phyloP scores from a whole-genome alignment of 2,113 vertebrate species.

The Tamias sibiricus region DNA sequence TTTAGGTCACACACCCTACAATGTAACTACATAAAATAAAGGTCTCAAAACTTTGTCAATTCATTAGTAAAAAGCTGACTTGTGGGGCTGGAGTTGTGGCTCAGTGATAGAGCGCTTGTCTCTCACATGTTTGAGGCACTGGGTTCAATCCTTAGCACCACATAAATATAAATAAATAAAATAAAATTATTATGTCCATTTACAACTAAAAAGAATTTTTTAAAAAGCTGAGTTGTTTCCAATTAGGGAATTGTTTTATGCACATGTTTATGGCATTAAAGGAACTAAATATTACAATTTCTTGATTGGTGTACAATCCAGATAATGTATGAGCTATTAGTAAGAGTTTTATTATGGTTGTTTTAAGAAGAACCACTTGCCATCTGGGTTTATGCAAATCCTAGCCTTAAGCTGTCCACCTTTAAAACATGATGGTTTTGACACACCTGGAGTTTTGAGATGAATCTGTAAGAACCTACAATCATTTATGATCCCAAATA shows the following conservation, averaged over 20 bases:
- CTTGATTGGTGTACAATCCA: not conserved
- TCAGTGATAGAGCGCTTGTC: too few relatives aligned
- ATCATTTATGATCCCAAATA: slow-evolving; percentile 35
- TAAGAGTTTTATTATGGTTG: not conserved
- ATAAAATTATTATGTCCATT: too few relatives aligned
- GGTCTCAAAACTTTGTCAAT: not conserved
- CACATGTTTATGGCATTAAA: slow-evolving; percentile 2
- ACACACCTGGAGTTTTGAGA: slow-evolving; percentile 15
- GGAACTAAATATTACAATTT: not conserved
- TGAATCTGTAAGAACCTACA: not conserved
- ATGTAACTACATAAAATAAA: not conserved
- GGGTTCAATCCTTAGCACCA: too few relatives aligned
- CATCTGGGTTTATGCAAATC: slow-evolving; percentile 21
- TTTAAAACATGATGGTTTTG: not conserved
- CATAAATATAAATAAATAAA: too few relatives aligned
- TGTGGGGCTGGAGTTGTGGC: too few relatives aligned
- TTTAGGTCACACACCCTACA: not conserved
- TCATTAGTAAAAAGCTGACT: not conserved
- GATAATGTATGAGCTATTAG: not conserved
- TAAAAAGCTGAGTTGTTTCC: not conserved
- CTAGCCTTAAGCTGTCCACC: not conserved
- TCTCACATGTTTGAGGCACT: too few relatives aligned
- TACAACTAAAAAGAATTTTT: too few relatives aligned
- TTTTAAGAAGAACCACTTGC: slow-evolving; percentile 29
- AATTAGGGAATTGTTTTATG: not conserved